Evolutionary conservation across 2,888 invertebrate genomes (phyloP).

Genomic region (Allygus modestus): DNA sequence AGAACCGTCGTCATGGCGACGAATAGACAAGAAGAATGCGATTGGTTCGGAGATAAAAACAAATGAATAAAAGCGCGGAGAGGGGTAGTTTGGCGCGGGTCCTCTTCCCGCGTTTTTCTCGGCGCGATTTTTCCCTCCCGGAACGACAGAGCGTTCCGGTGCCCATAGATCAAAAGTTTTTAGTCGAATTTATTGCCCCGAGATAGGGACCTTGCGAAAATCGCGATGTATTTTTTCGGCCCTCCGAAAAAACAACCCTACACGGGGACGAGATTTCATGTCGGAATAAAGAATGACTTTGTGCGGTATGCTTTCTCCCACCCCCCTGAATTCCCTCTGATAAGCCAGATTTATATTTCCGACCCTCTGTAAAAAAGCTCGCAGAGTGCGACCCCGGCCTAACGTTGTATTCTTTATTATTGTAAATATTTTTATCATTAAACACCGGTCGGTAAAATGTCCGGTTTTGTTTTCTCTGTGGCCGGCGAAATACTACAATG

Average conservation of each 20-base stretch:
- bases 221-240: slow-evolving; percentile 63
- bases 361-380: slow-evolving; percentile 56
- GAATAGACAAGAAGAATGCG: slow-evolving; percentile 63
- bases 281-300: slow-evolving; percentile 67
- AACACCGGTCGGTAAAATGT: slow-evolving; percentile 38
- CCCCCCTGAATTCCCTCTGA: slow-evolving; percentile 63
- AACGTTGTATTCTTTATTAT: slow-evolving; percentile 60
- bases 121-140: slow-evolving; percentile 59
- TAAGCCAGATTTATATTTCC: slow-evolving; percentile 67
- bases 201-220: slow-evolving; percentile 68
- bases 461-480: slow-evolving; percentile 54
- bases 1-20: slow-evolving; percentile 58
- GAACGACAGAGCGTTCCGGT: slow-evolving; percentile 61
- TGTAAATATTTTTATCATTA: slow-evolving; percentile 63
- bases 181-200: slow-evolving; percentile 71
- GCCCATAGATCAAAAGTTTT: slow-evolving; percentile 71
- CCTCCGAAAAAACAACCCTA: slow-evolving; percentile 65
- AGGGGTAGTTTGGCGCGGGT: slow-evolving; percentile 61
- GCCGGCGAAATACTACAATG: slow-evolving; percentile 39
- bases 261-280: slow-evolving; percentile 61
- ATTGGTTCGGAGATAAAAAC: slow-evolving; percentile 64
- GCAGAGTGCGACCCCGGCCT: slow-evolving; percentile 53
- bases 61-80: slow-evolving; percentile 64
- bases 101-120: slow-evolving; percentile 57
- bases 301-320: slow-evolving; percentile 60